Conservation (phyloP, 2,113 vertebrate genomes). For the Semnornis frantzii region DNA sequence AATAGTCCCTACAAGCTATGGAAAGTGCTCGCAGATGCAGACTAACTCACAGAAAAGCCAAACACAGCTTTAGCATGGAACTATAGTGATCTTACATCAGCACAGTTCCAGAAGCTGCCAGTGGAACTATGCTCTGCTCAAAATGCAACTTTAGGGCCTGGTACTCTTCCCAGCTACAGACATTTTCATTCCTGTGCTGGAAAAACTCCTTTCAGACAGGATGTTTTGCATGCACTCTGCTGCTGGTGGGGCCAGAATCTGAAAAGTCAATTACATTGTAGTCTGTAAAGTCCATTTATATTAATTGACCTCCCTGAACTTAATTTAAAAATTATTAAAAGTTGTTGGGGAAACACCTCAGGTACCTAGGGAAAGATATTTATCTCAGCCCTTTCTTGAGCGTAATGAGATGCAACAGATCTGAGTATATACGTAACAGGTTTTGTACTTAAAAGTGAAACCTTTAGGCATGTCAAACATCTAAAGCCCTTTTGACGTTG, state of each 20-base stretch:
- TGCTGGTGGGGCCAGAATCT: not conserved
- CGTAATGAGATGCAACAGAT: not conserved
- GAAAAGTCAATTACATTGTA: not conserved
- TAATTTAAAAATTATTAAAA: not conserved
- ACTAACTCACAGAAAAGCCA: not conserved
- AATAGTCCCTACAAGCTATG: not conserved
- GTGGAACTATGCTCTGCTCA: not conserved
- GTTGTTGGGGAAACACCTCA: not conserved
- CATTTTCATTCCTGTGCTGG: not conserved
- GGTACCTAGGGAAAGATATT: not conserved
- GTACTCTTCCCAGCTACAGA: not conserved
- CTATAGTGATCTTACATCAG: not conserved
- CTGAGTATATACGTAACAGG: not conserved
- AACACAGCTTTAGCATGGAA: not conserved
- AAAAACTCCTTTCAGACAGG: not conserved
- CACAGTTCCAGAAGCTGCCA: not conserved
- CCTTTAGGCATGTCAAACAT: not conserved
- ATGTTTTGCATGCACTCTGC: not conserved
- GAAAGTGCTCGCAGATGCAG: slow-evolving; percentile 11
- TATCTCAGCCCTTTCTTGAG: not conserved
- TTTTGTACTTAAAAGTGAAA: not conserved
- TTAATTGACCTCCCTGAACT: not conserved
- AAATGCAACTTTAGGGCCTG: not conserved
- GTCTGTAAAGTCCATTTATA: not conserved
- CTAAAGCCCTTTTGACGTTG: not conserved